A percentile compares a stretch with the other conserved stretches of the same genome.
Conservation (phyloP, 2,888 invertebrate species). For the Rhimphoctona megacephalus region DNA sequence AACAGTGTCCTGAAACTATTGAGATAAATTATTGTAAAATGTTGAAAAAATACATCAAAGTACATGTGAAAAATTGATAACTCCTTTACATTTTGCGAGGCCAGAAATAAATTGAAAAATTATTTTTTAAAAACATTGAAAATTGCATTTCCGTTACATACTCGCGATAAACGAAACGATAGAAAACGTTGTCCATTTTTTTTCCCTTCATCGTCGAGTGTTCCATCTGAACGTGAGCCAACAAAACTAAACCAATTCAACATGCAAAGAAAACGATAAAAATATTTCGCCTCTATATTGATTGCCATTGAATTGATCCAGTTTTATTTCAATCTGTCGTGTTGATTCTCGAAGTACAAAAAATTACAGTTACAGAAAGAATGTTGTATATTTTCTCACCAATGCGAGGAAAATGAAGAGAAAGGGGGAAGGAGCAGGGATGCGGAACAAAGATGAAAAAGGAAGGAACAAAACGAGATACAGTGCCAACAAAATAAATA, state of each 20-base stretch:
- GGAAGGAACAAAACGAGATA: conserved; percentile 41
- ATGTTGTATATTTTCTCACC: conserved; percentile 19
- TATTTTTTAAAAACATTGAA: background rate
- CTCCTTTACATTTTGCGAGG: background rate
- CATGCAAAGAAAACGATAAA: conserved; percentile 8
- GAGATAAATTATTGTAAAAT: background rate
- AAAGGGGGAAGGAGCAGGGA: background rate
- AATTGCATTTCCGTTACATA: background rate
- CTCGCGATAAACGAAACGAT: conserved; percentile 12
- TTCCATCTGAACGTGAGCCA: conserved; percentile 10
- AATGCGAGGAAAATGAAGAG: conserved; percentile 40
- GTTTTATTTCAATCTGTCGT: conserved; percentile 24
- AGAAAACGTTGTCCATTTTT: background rate
- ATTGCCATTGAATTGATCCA: conserved; percentile 17
- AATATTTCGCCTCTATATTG: conserved; percentile 2
- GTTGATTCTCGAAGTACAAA: conserved; percentile 9
- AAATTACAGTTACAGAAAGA: conserved; percentile 33
- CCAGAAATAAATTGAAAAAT: background rate
- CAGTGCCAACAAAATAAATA: conserved; percentile 66
- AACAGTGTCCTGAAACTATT: background rate
- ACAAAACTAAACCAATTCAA: conserved; percentile 6
- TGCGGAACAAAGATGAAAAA: conserved; percentile 16
- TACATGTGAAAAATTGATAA: background rate
- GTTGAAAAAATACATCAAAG: background rate
- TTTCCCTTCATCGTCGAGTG: conserved; percentile 3